phyloP scores from a whole-genome alignment of 1,140 invertebrate species.

The Amphibalanus amphitrite region DNA sequence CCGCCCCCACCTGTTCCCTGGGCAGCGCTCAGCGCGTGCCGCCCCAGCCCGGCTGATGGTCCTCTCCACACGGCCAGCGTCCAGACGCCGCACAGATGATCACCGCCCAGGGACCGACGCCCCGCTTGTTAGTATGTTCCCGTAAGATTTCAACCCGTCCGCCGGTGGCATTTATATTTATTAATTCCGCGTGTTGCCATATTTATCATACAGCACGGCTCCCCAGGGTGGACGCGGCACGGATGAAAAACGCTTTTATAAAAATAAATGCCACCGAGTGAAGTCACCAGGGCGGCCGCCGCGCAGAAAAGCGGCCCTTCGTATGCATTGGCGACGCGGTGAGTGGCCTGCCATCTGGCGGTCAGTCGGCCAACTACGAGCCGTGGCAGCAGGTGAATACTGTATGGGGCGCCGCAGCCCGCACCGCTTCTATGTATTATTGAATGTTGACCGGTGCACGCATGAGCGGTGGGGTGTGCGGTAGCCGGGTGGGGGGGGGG shows the following conservation, averaged over 20 bases:
- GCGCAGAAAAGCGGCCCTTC: background rate
- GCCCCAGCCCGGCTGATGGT: too few species aligned
- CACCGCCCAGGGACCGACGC: background rate
- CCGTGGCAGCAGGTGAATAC: background rate
- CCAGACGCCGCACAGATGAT: background rate
- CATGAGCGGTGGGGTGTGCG: background rate
- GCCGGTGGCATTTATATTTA: background rate
- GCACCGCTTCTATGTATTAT: background rate
- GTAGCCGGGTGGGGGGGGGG: too few species aligned
- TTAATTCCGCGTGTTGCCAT: background rate
- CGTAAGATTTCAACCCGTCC: background rate
- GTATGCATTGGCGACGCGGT: background rate
- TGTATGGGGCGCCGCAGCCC: background rate
- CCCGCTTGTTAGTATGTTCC: background rate
- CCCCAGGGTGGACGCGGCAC: too few species aligned
- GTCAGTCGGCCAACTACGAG: background rate
- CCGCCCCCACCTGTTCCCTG: too few species aligned
- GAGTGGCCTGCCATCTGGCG: background rate
- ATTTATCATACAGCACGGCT: background rate
- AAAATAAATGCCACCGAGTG: background rate
- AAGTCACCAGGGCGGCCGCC: too few species aligned
- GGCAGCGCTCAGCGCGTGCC: too few species aligned
- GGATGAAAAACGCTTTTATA: conserved; percentile 2
- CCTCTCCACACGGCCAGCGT: background rate
- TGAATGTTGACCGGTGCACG: conserved; percentile 1